Evolutionary conservation across 2,888 invertebrate species (phyloP), one percentile per base, ranked within the genome.

Genomic region (Coelinius sp.): DNA sequence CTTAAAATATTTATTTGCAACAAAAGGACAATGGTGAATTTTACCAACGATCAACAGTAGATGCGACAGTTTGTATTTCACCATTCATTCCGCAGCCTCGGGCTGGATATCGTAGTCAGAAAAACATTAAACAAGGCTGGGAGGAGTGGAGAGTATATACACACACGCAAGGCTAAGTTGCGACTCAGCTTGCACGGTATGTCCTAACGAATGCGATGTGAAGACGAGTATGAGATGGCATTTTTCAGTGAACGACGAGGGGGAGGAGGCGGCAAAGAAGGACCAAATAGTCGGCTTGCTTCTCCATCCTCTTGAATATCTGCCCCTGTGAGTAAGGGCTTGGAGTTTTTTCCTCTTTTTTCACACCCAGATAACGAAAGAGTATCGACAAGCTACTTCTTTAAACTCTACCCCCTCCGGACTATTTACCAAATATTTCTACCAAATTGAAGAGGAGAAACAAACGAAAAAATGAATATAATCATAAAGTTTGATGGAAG

Each of bases 171-270:
- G 24, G 14, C 59, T 44, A 46, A 59, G 66, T 66, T 44, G 59
- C 59, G 59, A 31, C 12, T 41, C 53, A 59, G 46, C 49, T 68
- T 68, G 72, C 72, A 62, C 70, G 76, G 75, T 75, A 76, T 75
- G 76, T 71, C 73, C 76, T 76, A 76, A 76, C 76, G 76, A 76
- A 74, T 75, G 74, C 76, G 73, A 76, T 76, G 74, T 71, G 69
- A 63, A 49, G 59, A 67, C 67, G 49, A 44, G 67, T 62, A 71
- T 71, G 71, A 71, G 71, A 71, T 67, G 71, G 71, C 71, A 71
- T 71, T 71, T 71, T 71, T 71, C 62, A 41, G 65, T n/a, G 71
- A 41, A 35, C 24, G 20, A 38, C 53, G 46, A 53, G 38, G 59
- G 27, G 17, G 20, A 31, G 35, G 20, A 35, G 59, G 68, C 25